Conservation (phyloP, 1,140 invertebrate species). For the Batillaria attramentaria region DNA sequence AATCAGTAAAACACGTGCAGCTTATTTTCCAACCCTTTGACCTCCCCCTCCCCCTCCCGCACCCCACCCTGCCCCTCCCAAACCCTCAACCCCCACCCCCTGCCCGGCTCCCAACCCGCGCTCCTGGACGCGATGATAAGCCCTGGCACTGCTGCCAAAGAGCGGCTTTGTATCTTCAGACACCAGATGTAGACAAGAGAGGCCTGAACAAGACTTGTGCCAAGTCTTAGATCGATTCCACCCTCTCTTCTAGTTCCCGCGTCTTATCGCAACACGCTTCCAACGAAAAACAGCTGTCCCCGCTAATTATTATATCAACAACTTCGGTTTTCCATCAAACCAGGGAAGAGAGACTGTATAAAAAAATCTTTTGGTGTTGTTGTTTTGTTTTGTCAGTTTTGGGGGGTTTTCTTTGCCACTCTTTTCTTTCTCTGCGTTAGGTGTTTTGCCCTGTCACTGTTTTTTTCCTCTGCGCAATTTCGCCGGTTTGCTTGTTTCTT, state of each 20-base stretch:
- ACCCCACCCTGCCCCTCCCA: neutral
- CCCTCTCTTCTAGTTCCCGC: neutral
- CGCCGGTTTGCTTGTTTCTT: no score
- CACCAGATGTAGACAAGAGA: conserved; percentile 1
- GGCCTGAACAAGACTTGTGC: neutral
- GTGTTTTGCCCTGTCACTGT: neutral
- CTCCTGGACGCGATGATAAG: no score
- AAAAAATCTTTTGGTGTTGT: neutral
- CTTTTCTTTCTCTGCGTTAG: neutral
- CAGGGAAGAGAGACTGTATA: neutral
- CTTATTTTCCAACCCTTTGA: neutral
- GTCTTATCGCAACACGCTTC: neutral
- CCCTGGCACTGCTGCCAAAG: no score
- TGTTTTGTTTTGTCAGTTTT: neutral
- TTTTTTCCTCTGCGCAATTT: neutral
- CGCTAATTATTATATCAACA: neutral
- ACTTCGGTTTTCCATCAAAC: no score
- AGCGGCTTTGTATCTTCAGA: conserved; percentile 3
- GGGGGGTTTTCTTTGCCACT: neutral
- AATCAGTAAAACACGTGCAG: neutral
- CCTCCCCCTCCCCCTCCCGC: neutral
- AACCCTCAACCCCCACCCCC: neutral
- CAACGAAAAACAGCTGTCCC: neutral
- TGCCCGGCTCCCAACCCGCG: no score
- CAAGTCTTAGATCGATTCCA: neutral